A percentile compares a stretch with the other conserved stretches of the same genome.
Conservation (phyloP, 64 coral and sea anemone genomes). For the Dendrophyllia cribrosa region DNA sequence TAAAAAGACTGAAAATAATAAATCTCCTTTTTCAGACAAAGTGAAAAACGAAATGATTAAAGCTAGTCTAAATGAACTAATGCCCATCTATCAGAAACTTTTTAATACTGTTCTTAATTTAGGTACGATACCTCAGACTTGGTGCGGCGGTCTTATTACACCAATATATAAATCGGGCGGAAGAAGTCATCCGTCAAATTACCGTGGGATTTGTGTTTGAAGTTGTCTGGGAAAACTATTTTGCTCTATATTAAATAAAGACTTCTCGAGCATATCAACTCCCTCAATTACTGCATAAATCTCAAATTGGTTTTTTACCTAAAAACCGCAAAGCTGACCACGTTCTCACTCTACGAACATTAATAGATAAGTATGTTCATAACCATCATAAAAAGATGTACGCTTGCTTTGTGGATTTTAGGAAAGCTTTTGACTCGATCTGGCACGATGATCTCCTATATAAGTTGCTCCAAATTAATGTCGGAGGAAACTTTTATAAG, state of each 20-base stretch:
- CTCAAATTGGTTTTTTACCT: conserved; percentile 32
- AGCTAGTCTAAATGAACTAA: not conserved
- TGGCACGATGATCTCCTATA: not conserved
- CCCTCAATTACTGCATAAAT: not conserved
- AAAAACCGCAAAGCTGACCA: conserved; percentile 4
- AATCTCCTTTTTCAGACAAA: conserved; percentile 36
- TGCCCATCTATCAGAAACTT: conserved; percentile 9
- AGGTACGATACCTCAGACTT: not conserved
- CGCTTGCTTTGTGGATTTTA: not conserved
- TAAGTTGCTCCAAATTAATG: not conserved
- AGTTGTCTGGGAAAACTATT: conserved; percentile 46
- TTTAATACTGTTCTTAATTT: not conserved
- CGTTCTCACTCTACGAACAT: not conserved
- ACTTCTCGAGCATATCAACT: not conserved
- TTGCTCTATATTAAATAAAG: not conserved
- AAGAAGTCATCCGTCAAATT: not conserved
- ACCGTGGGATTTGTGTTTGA: conserved; percentile 3
- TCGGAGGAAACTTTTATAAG: not conserved
- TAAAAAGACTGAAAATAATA: conserved; percentile 20
- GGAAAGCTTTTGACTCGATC: conserved; percentile 2
- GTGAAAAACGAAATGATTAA: conserved; percentile 42
- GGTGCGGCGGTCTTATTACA: conserved; percentile 20
- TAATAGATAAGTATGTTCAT: conserved; percentile 21
- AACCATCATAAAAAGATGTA: not conserved
- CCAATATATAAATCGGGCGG: conserved; percentile 29